Conservation (phyloP, 2,888 invertebrate species). For the Brenthis ino region DNA sequence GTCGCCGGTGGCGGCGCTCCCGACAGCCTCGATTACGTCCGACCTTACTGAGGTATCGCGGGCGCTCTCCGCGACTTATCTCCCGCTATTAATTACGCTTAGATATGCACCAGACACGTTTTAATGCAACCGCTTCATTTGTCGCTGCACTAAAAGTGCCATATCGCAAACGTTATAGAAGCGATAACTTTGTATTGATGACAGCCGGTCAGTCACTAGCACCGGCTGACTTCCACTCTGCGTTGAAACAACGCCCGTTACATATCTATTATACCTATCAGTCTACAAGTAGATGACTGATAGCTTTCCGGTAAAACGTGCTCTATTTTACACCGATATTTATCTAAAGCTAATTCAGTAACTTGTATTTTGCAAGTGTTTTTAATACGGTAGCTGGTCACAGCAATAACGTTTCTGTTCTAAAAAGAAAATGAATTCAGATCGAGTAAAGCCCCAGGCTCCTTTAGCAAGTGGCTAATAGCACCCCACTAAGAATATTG, state of each 20-base stretch:
- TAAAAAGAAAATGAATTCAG: constrained; percentile 76
- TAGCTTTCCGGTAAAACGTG: constrained; percentile 56
- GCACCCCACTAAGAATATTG: constrained; percentile 71
- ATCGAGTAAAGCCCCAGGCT: constrained; percentile 67
- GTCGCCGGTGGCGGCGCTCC: constrained; percentile 68
- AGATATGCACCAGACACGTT: constrained; percentile 79
- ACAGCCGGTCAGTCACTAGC: constrained; percentile 52
- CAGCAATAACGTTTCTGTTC: constrained; percentile 71
- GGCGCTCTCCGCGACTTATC: constrained; percentile 73
- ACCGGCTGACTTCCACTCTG: constrained; percentile 22
- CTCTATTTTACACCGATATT: constrained; percentile 61
- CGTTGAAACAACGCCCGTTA: constrained; percentile 29
- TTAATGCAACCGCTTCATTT: constrained; percentile 82
- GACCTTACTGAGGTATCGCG: constrained; percentile 62
- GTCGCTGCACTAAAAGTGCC: constrained; percentile 71
- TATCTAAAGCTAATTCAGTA: constrained; percentile 66
- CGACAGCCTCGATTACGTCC: constrained; percentile 69
- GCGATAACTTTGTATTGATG: constrained; percentile 70
- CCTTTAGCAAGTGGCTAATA: constrained; percentile 67
- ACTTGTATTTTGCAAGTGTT: constrained; percentile 59
- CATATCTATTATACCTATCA: constrained; percentile 39
- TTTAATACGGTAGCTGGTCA: constrained; percentile 27
- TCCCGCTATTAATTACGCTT: constrained; percentile 77
- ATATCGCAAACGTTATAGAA: constrained; percentile 70
- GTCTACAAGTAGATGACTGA: constrained; percentile 54